These are phyloP conservation scores for Tarsius wallacei DNA, from an alignment of 2,797 vertebrate species.

Conservation along the genomic window DNA sequence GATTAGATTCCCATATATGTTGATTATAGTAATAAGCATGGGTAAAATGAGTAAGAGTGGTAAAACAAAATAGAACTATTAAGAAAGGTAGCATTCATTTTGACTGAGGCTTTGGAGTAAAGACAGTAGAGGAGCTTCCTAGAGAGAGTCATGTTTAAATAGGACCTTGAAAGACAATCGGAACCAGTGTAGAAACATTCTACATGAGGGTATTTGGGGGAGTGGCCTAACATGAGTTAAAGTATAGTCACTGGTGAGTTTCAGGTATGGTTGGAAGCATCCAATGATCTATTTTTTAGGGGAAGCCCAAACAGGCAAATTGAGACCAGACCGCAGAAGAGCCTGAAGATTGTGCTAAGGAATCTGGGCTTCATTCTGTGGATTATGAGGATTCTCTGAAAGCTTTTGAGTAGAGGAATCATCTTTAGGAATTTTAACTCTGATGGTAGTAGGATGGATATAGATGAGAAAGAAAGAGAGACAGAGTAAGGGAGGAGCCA, in stretches of 20 bases:
- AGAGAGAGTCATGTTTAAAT: background rate
- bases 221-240: background rate
- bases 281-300: background rate
- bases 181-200: background rate
- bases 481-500: background rate
- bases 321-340: background rate
- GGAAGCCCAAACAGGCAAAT: background rate
- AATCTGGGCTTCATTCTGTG: background rate
- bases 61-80: background rate
- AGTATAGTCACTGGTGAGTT: background rate
- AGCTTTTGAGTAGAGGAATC: background rate
- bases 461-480: background rate
- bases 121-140: background rate
- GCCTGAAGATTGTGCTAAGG: background rate
- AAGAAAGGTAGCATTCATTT: background rate
- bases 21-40: background rate
- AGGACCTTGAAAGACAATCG: conserved; percentile 30
- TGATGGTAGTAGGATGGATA: background rate
- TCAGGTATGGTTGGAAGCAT: background rate
- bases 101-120: background rate
- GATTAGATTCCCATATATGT: background rate
- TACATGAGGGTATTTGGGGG: background rate
- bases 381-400: background rate
- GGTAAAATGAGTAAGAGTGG: background rate
- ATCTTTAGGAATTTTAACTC: background rate